A percentile compares a stretch with the other conserved stretches of the same genome.
phyloP scores from a whole-genome alignment of 2,888 invertebrate species.

The Odontomyia ornata region DNA sequence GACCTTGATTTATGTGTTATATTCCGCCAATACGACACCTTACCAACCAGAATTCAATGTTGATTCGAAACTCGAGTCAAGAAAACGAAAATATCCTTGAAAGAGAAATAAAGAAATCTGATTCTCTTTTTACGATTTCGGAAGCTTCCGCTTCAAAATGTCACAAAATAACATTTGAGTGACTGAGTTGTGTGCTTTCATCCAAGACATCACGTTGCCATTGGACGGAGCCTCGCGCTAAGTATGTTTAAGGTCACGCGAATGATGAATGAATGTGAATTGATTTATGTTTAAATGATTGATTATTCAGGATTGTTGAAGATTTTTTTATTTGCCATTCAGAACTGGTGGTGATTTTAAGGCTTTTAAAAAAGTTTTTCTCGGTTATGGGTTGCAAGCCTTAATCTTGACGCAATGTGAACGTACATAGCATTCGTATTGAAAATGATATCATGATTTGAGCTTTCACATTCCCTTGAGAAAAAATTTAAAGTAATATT shows the following conservation, averaged over 20 bases:
- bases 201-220: neutral
- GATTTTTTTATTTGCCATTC: neutral
- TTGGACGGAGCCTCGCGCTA: too few species aligned
- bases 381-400: neutral
- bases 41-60: neutral
- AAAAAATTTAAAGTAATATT: too few species aligned
- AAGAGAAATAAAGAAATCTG: slow-evolving; percentile 16
- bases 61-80: too few species aligned
- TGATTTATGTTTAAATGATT: slow-evolving; percentile 50
- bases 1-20: slow-evolving; percentile 48
- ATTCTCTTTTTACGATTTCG: neutral
- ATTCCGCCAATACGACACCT: slow-evolving; percentile 20
- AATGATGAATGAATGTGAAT: slow-evolving; percentile 41
- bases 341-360: neutral
- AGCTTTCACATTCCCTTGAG: too few species aligned
- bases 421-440: too few species aligned
- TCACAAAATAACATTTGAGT: neutral
- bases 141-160: neutral
- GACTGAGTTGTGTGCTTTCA: slow-evolving; percentile 1
- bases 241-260: slow-evolving; percentile 17
- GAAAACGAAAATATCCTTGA: neutral
- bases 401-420: neutral
- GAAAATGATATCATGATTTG: too few species aligned
- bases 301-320: slow-evolving; percentile 35
- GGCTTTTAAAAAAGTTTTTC: neutral